Evolutionary conservation across 1,140 invertebrate species (phyloP), one percentile per base, ranked within the genome.

Genomic region (Carposina sasakii): DNA sequence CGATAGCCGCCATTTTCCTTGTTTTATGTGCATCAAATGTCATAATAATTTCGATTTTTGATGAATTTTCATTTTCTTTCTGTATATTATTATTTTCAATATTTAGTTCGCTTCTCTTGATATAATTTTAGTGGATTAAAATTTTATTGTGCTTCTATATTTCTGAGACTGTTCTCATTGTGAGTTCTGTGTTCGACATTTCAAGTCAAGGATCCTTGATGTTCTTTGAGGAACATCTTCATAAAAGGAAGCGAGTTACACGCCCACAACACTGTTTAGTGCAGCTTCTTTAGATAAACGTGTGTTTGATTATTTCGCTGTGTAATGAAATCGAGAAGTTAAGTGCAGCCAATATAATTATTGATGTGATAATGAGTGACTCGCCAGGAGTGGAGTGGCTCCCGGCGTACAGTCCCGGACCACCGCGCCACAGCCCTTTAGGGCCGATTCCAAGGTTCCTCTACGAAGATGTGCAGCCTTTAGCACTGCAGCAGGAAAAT

Each of bases 11-110:
- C 79, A 83, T 83, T 79, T 83, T 83, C 76, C 76, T 81, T 83
- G 76, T 83, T 81, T 75, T 83, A 81, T 76, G 76, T 77, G 77
- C 75, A 63, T 79, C 76, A 81, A 81, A 83, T 83, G 76, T 83
- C 79, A 83, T 83, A 83, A 83, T 83, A 83, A 78, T 83, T 83
- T 75, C 60, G 71, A 71, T 76, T 73, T 39, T 71, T 58, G 54
- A 48, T 44, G 50, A 55, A 54, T 57, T 76, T 70, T 78, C 67
- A 51, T 81, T 81, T 78, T 71, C 61, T 74, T 78, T 78, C 54
- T n/a, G n/a, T 71, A 74, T 76, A 76, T 51, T 56, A 59, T 78
- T 76, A 58, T 65, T 72, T 57, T 60, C 39, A 30, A 42, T 46
- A 16, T 23, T 49, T 49, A 45, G 43, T 44, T 33, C 33, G 44